Conservation (phyloP, 1,140 invertebrate species). For the Brachionus angularis region DNA sequence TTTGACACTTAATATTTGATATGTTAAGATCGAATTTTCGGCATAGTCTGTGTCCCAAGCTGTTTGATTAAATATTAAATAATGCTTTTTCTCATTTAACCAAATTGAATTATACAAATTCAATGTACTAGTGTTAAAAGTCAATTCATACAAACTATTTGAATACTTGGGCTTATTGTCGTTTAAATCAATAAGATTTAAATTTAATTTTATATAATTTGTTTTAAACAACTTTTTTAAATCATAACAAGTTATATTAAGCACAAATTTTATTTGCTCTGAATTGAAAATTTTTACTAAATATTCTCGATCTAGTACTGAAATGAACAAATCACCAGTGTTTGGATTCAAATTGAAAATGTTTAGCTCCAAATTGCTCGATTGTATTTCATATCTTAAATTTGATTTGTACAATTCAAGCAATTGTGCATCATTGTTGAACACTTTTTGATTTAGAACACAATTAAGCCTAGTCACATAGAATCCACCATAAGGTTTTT, state of each 20-base stretch:
- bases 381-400: neutral
- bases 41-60: neutral
- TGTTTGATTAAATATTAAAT: slow-evolving; percentile 2
- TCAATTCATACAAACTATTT: neutral
- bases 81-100: slow-evolving; percentile 10
- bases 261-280: neutral
- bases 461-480: neutral
- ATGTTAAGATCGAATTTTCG: neutral
- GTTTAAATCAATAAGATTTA: slow-evolving; percentile 6
- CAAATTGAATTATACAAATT: neutral
- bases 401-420: neutral
- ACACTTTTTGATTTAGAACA: neutral
- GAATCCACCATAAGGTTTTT: too few species aligned
- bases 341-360: slow-evolving; percentile 21
- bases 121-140: neutral
- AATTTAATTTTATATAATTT: neutral
- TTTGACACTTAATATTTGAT: neutral
- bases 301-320: neutral
- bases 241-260: slow-evolving; percentile 17
- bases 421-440: neutral
- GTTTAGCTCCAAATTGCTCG: too few species aligned
- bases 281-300: slow-evolving; percentile 1
- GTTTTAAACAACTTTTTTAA: slow-evolving; percentile 9
- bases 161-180: neutral
- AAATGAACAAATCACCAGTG: neutral